Base-by-base conservation (phyloP, 2,797 vertebrate genomes). In the Muscicapa striata region DNA sequence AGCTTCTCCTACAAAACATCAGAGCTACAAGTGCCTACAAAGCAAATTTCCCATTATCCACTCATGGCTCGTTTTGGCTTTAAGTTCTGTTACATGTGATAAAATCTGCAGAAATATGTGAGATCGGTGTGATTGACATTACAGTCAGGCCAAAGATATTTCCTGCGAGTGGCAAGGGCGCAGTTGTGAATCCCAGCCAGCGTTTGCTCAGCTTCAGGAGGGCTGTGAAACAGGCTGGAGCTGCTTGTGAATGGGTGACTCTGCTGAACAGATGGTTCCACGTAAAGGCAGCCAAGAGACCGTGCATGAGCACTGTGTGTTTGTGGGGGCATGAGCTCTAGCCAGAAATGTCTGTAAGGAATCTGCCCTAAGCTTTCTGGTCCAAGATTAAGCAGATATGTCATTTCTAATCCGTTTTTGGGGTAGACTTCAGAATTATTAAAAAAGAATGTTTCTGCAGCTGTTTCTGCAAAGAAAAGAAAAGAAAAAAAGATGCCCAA, bases 371-470 rank as follows among this genome's bases (percentile, higher is more conserved):
- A 89, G 79, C 27, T 89, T 92, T 90, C 85, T 96, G 74, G 82
- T 89, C 93, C 80, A 89, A 90, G 94, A 93, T 96, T 94, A 96
- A 96, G 90, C 87, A 94, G 90, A 96, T 84, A 94, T 91, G 87
- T 92, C 85, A 88, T 79, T 87, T 95, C 81, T 90, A 95, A 97
- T 97, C 77, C 82, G 38, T 36, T 83, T 84, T 94, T 48, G 14
- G 73, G 57, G 38, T 52, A 87, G 84, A 92, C 52, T 87, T 93
- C 58, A 69, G 55, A 92, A 93, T 66, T 67, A 78, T 90, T 91
- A 67, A 67, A 75, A 89, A 89, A 85, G 62, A 91, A 88, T 89
- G 87, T 91, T 94, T 94, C 88, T 92, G 89, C 92, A 95, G 91
- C 87, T 96, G 90, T 93, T 95, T 80, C 73, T 88, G 52, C 6